Percentiles rank a stretch among this genome's conserved stretches.
Evolutionary conservation across 2,113 vertebrate genomes (phyloP).

Genomic region (Saccopteryx bilineata): DNA sequence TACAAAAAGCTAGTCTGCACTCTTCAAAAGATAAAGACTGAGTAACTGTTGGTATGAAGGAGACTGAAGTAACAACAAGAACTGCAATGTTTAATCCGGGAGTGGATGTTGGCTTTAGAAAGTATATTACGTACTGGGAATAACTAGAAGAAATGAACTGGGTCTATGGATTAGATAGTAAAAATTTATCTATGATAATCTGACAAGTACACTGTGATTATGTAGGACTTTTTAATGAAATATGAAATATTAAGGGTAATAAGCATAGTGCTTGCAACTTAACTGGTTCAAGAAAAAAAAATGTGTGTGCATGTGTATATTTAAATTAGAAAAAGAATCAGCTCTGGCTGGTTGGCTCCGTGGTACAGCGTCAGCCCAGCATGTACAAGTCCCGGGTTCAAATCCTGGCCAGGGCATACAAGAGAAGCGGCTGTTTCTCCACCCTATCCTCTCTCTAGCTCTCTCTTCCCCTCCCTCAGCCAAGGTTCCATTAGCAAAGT

Average conservation of each 20-base stretch:
- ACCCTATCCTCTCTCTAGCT: too few species aligned
- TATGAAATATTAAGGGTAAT: not conserved
- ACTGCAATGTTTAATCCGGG: constrained; percentile 4
- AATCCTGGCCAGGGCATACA: too few species aligned
- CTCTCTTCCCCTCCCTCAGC: too few species aligned
- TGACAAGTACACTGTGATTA: not conserved
- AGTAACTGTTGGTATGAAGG: not conserved
- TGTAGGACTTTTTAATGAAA: not conserved
- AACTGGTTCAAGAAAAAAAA: not conserved
- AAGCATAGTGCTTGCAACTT: not conserved
- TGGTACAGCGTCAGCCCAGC: too few species aligned
- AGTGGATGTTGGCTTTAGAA: not conserved
- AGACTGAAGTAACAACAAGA: not conserved
- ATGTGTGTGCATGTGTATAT: not conserved
- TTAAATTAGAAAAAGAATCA: not conserved
- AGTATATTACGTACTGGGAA: not conserved
- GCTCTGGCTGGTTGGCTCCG: too few species aligned
- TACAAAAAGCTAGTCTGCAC: not conserved
- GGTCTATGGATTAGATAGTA: not conserved
- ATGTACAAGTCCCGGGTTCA: too few species aligned
- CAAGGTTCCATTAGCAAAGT: too few species aligned
- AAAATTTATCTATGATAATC: not conserved
- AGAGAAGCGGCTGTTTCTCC: too few species aligned
- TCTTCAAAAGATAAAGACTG: constrained; percentile 35
- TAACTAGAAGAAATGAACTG: not conserved